These are phyloP conservation scores for Erinaceus europaeus DNA, from an alignment of 2,113 vertebrate genomes.

Conservation along the genomic window DNA sequence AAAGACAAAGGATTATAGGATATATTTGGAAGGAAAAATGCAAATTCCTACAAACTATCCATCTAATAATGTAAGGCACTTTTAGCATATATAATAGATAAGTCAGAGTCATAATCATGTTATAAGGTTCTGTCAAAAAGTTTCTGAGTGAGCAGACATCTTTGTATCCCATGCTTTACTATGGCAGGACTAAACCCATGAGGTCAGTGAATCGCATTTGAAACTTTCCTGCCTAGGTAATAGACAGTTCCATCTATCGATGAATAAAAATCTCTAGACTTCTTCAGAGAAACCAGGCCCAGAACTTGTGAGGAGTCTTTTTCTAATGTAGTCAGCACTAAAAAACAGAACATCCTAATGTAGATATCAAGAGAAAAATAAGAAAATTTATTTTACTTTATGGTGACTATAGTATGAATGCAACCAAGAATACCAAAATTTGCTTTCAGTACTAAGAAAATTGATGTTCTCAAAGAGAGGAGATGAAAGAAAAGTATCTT, in stretches of 20 bases:
- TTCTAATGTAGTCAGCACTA: not conserved
- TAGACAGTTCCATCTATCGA: not conserved
- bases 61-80: not conserved
- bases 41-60: conserved; percentile 5
- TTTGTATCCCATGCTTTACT: not conserved
- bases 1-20: conserved; percentile 18
- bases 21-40: not conserved
- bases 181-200: not conserved
- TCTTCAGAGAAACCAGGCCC: not conserved
- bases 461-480: not conserved
- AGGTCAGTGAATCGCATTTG: not conserved
- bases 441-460: too few relatives aligned
- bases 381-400: not conserved
- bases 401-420: not conserved
- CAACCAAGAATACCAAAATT: too few relatives aligned
- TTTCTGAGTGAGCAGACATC: not conserved
- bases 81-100: not conserved
- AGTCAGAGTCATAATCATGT: not conserved
- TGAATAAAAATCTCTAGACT: conserved; percentile 7
- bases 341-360: not conserved
- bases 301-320: not conserved
- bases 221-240: not conserved
- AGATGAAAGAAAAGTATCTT: not conserved
- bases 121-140: not conserved
- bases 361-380: not conserved